phyloP scores from a whole-genome alignment of 2,113 vertebrate species.

The Gambusia affinis region DNA sequence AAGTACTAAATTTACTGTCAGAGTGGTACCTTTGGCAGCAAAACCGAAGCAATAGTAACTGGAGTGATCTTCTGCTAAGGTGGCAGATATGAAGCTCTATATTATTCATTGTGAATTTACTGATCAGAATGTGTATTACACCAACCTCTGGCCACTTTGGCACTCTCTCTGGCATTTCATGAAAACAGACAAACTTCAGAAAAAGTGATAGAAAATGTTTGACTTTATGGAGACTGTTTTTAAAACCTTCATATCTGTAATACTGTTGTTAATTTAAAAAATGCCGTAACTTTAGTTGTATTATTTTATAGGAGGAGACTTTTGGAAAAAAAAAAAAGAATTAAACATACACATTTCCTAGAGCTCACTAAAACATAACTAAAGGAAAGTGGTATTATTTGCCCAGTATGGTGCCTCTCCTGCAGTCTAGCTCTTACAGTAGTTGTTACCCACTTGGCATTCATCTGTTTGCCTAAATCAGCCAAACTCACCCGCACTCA shows the following conservation, averaged over 20 bases:
- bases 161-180: too few species aligned
- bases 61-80: background rate
- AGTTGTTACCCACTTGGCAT: conserved; percentile 33
- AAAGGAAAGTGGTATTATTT: background rate
- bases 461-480: conserved; percentile 67
- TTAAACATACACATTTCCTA: conserved; percentile 2
- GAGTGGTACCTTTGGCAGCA: background rate
- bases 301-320: too few species aligned
- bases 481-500: conserved; percentile 60
- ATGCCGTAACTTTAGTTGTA: too few species aligned
- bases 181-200: too few species aligned
- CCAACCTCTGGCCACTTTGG: too few species aligned
- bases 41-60: background rate
- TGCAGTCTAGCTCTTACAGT: conserved; percentile 36
- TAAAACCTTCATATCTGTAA: too few species aligned
- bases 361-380: background rate
- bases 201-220: too few species aligned
- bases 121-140: background rate
- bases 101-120: background rate
- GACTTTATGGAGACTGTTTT: too few species aligned
- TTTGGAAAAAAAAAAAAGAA: background rate
- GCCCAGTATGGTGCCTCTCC: conserved; percentile 13
- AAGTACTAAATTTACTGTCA: too few species aligned
- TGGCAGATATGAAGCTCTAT: background rate
- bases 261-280: too few species aligned